phyloP scores from a whole-genome alignment of 1,140 invertebrate species.

The Drosophila chauvacae region DNA sequence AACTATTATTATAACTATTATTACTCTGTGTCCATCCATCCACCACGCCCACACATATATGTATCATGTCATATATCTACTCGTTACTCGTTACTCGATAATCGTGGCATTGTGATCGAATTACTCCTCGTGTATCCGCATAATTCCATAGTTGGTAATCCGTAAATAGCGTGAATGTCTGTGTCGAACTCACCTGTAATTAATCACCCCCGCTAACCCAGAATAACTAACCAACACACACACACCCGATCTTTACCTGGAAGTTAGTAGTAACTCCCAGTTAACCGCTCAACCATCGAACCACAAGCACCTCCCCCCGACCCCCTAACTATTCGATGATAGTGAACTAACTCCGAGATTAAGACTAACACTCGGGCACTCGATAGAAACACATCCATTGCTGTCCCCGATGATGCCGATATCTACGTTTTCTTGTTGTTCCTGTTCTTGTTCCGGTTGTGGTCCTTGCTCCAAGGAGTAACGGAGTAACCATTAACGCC shows the following conservation, averaged over 20 bases:
- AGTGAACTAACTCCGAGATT: background rate
- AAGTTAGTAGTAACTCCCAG: constrained; percentile 13
- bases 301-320: background rate
- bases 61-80: background rate
- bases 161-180: constrained; percentile 26
- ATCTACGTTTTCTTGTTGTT: constrained; percentile 7
- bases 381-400: constrained; percentile 19
- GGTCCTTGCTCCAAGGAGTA: constrained; percentile 13
- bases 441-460: constrained; percentile 9
- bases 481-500: constrained; percentile 14
- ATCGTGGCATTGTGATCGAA: too few relatives aligned
- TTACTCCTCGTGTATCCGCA: constrained; percentile 41
- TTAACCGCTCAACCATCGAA: constrained; percentile 19
- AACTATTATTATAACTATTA: background rate
- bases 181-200: constrained; percentile 17
- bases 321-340: background rate
- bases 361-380: constrained; percentile 22
- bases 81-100: constrained; percentile 24
- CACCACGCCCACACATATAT: constrained; percentile 16
- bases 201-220: constrained; percentile 17
- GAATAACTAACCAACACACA: background rate
- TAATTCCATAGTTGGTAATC: constrained; percentile 44
- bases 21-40: constrained; percentile 28
- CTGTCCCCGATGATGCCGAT: constrained; percentile 12
- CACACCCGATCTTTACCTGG: constrained; percentile 9